Evolutionary conservation across 2,113 vertebrate species (phyloP), one percentile per base, ranked within the genome.

Genomic region (Nyctibius bracteatus): DNA sequence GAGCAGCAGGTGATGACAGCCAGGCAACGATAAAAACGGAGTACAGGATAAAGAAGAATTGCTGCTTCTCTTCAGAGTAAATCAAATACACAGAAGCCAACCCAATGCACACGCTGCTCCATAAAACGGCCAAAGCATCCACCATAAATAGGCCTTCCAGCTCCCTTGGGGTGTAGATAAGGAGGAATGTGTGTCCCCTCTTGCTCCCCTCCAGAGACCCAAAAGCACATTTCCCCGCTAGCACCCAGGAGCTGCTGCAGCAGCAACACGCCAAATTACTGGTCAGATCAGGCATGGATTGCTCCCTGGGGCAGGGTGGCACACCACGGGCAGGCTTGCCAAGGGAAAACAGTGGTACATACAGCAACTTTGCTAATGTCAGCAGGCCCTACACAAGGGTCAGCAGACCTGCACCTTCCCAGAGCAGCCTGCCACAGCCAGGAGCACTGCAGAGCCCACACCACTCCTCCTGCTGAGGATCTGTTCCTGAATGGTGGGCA

Each of bases 261-360:
- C 72, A 86, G 44, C 0, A 1, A 41, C 39, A 72, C 3, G 1
- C n/a, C 12, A 5, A 39, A 30, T 31, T 59, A 33, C 10, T 2
- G 18, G 21, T 46, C 33, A 30, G 23, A 41, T 5, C 17, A 44
- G 31, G 39, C 37, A 88, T 6, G 10, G 68, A 46, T 12, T 41
- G 44, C 9, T 31, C 25, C 5, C 16, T 2, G 0, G n/a, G 17
- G 28, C 55, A 51, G 39, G 22, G 31, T 5, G 4, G 14, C 72
- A 71, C 51, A 33, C 1, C 28, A 39, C 0, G 0, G 20, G 24
- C 8, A 37, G 46, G 28, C 11, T 61, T 86, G 44, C 25, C 37
- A 66, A 86, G 35, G 59, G 44, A 24, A 59, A 51, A n/a, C 0
- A 0, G 12, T 15, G 21, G 24, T 46, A 83, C 33, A 10, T 2